Conservation (phyloP, 1,140 invertebrate genomes). For the Vanessa atalanta region DNA sequence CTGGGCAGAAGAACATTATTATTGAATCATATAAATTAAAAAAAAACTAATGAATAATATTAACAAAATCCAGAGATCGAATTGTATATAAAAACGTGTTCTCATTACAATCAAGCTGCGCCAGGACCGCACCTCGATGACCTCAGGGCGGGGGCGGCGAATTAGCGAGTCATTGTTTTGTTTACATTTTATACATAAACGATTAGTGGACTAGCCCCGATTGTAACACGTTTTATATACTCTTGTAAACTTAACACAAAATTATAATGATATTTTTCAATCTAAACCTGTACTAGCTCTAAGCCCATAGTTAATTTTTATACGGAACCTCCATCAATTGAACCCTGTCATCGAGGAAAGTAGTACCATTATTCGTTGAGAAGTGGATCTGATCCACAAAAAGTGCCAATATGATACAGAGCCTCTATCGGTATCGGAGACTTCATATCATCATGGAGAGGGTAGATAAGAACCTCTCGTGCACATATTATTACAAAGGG, state of each 20-base stretch:
- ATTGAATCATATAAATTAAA: not conserved
- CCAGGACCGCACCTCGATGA: constrained; percentile 62
- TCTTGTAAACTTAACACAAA: no score
- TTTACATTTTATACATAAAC: constrained; percentile 74
- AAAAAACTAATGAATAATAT: not conserved
- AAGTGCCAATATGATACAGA: constrained; percentile 77
- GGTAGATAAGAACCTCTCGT: constrained; percentile 67
- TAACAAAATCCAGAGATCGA: constrained; percentile 11
- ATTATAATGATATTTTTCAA: no score
- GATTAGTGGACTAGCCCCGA: constrained; percentile 48
- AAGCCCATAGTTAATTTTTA: not conserved
- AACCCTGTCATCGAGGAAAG: constrained; percentile 36
- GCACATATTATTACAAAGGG: constrained; percentile 71
- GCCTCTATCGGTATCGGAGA: constrained; percentile 66
- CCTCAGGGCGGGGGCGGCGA: constrained; percentile 58
- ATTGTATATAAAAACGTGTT: constrained; percentile 29
- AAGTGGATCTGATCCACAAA: constrained; percentile 58
- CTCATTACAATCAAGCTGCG: constrained; percentile 42
- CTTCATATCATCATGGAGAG: constrained; percentile 54
- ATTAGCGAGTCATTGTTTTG: constrained; percentile 77
- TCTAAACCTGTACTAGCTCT: no score
- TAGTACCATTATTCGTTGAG: constrained; percentile 61
- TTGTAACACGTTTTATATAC: constrained; percentile 22
- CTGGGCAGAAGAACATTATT: not conserved
- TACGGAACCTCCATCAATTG: constrained; percentile 42